These are phyloP conservation scores for Thripadectes ignobilis DNA, from an alignment of 2,797 vertebrate species.

Conservation along the genomic window DNA sequence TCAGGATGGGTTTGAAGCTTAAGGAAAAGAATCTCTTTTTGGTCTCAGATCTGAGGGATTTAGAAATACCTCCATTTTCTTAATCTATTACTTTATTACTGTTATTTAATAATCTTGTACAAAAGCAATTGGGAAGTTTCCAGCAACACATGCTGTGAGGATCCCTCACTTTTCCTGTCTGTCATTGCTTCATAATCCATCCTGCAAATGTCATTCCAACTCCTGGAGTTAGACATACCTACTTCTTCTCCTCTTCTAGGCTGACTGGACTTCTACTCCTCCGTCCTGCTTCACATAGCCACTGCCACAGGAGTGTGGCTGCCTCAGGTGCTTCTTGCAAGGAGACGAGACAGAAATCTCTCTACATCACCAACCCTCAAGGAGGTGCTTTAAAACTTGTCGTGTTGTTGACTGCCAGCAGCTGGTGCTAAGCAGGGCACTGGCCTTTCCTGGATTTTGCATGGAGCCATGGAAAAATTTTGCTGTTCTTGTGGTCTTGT, in stretches of 20 bases:
- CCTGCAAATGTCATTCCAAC: background rate
- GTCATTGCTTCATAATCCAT: background rate
- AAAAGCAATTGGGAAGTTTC: background rate
- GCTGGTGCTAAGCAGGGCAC: background rate
- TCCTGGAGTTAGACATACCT: background rate
- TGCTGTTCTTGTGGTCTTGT: background rate
- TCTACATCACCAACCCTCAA: background rate
- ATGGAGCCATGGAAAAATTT: background rate
- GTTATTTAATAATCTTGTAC: background rate
- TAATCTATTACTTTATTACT: background rate
- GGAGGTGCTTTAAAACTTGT: background rate
- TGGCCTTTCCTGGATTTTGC: background rate
- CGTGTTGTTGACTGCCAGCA: background rate
- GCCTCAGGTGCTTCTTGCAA: background rate
- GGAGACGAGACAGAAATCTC: background rate
- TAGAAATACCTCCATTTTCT: background rate
- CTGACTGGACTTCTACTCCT: background rate
- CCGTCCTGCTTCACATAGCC: background rate
- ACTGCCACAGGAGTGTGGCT: background rate
- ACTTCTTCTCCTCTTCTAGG: background rate
- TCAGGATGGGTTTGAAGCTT: background rate
- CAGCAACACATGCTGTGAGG: background rate
- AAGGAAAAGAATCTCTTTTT: background rate
- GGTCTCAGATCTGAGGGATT: background rate
- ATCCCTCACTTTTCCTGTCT: background rate